These are phyloP conservation scores for Zygothrica quintamaculata DNA, from an alignment of 2,888 invertebrate species.

Conservation along the genomic window DNA sequence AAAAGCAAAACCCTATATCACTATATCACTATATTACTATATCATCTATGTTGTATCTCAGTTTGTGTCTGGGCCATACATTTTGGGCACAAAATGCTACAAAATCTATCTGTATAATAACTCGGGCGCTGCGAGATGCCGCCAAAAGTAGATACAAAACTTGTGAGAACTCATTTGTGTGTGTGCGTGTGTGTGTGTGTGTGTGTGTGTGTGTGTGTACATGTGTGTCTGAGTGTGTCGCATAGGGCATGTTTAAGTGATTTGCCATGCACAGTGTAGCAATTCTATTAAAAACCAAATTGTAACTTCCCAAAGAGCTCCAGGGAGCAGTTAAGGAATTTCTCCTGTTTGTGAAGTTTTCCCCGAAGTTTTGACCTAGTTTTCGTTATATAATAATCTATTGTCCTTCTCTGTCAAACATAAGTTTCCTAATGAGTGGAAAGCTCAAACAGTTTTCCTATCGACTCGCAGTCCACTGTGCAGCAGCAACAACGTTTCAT, in stretches of 20 bases:
- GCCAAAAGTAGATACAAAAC: conserved; percentile 52
- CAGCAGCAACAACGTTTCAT: too few relatives aligned
- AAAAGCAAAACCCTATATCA: too few relatives aligned
- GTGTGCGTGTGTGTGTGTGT: conserved; percentile 3
- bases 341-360: too few relatives aligned
- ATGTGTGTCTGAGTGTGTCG: conserved; percentile 5
- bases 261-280: conserved; percentile 1
- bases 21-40: conserved; percentile 61
- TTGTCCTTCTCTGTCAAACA: too few relatives aligned
- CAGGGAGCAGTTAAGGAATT: too few relatives aligned
- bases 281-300: too few relatives aligned
- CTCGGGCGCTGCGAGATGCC: conserved; percentile 39
- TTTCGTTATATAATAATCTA: too few relatives aligned
- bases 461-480: too few relatives aligned
- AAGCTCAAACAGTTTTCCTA: too few relatives aligned
- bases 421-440: too few relatives aligned
- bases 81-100: conserved; percentile 76
- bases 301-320: too few relatives aligned
- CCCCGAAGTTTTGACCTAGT: too few relatives aligned
- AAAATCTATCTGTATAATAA: conserved; percentile 73
- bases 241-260: not conserved
- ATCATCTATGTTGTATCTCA: conserved; percentile 51
- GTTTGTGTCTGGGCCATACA: conserved; percentile 51
- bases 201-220: conserved; percentile 3
- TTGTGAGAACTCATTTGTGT: conserved; percentile 31